Percentiles rank a stretch among this genome's conserved stretches.
These are phyloP conservation scores for Cylindroiulus punctatus DNA, from an alignment of 2,888 invertebrate genomes.

Conservation along the genomic window DNA sequence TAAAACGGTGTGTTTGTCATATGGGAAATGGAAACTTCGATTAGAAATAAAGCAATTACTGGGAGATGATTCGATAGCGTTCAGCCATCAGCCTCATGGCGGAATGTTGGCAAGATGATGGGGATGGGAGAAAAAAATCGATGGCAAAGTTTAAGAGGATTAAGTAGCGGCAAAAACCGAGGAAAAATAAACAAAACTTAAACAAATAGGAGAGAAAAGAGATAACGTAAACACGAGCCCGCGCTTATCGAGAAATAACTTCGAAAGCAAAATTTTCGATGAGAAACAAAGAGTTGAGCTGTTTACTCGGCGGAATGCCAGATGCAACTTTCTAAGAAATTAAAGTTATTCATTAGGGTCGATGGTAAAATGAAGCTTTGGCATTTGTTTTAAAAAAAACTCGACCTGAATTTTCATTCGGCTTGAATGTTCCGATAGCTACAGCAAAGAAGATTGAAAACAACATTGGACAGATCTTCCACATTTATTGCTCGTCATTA, in stretches of 20 bases:
- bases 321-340: background rate
- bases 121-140: background rate
- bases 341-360: background rate
- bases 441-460: no score
- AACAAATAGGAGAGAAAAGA: background rate
- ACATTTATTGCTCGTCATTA: no score
- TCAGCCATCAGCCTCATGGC: background rate
- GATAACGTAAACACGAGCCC: background rate
- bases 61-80: conserved; percentile 20
- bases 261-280: background rate
- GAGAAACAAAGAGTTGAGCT: background rate
- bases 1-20: conserved; percentile 16
- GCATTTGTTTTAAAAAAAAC: no score
- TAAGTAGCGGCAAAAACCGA: conserved; percentile 1
- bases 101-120: conserved; percentile 4
- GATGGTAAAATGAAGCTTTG: background rate
- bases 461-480: no score
- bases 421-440: no score
- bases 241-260: background rate
- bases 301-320: background rate
- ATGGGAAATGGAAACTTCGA: conserved; percentile 34
- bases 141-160: conserved; percentile 38
- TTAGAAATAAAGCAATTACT: conserved; percentile 37
- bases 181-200: conserved; percentile 37
- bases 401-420: no score